These are phyloP conservation scores for Caloenas nicobarica DNA, from an alignment of 2,113 vertebrate genomes.

Conservation along the genomic window DNA sequence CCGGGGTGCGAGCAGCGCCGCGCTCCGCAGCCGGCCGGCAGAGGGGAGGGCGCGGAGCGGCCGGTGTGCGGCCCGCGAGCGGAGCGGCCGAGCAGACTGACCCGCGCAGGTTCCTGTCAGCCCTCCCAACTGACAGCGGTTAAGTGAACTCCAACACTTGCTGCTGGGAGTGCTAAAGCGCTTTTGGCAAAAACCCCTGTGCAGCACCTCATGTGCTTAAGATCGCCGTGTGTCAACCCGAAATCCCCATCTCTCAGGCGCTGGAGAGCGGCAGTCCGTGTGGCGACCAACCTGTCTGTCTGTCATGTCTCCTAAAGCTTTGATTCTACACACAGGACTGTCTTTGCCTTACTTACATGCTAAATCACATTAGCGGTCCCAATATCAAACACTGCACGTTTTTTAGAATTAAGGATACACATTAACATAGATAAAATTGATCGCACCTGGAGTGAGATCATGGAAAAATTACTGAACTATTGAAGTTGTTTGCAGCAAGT, in stretches of 20 bases:
- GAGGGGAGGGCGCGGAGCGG: background rate
- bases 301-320: background rate
- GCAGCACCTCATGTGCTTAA: accelerated
- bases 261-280: background rate
- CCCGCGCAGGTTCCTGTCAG: background rate
- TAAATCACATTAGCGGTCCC: background rate
- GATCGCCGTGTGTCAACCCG: background rate
- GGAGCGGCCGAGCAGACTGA: too few species aligned
- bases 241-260: background rate
- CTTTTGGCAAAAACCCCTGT: accelerated
- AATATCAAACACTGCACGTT: background rate
- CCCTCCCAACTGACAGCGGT: background rate
- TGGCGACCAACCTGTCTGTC: accelerated
- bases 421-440: background rate
- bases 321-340: too few species aligned
- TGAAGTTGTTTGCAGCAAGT: background rate
- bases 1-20: too few species aligned
- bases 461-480: background rate
- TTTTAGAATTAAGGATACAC: background rate
- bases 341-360: background rate
- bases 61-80: too few species aligned
- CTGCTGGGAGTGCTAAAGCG: background rate
- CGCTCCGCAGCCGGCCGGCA: background rate
- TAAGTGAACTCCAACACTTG: background rate
- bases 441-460: too few species aligned